These are phyloP conservation scores for Euthynnus affinis DNA, from an alignment of 2,797 vertebrate species.

Conservation along the genomic window DNA sequence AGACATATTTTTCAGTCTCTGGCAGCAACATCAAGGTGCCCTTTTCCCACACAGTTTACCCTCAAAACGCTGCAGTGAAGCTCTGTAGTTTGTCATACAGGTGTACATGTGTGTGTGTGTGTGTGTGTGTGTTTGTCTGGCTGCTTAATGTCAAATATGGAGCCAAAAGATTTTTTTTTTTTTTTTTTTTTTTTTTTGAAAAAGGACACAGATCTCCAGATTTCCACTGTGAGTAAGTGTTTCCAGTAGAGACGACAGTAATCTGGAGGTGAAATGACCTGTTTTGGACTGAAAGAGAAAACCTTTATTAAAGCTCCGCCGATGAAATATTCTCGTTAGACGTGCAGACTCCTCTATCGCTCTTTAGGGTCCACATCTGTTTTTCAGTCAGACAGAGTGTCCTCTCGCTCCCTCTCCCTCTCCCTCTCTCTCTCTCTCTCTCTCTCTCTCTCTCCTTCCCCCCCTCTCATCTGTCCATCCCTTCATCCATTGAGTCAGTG, in stretches of 20 bases:
- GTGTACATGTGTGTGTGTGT: background rate
- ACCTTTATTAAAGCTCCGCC: constrained; percentile 22
- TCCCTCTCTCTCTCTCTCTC: background rate
- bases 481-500: constrained; percentile 41
- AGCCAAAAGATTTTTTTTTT: constrained; percentile 3
- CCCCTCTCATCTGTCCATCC: constrained; percentile 40
- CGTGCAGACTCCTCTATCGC: constrained; percentile 10
- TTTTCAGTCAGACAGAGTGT: constrained; percentile 47
- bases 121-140: background rate
- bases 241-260: constrained; percentile 13
- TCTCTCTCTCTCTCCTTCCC: background rate
- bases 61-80: background rate
- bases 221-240: constrained; percentile 6
- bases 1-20: background rate
- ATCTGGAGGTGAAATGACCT: constrained; percentile 26
- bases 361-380: constrained; percentile 66
- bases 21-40: background rate
- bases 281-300: constrained; percentile 25
- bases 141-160: background rate
- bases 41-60: background rate
- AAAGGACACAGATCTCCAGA: background rate
- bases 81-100: background rate
- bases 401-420: background rate
- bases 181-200: background rate
- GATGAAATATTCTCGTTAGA: constrained; percentile 37